phyloP scores from a whole-genome alignment of 2,797 vertebrate genomes.

The Loriculus beryllinus region DNA sequence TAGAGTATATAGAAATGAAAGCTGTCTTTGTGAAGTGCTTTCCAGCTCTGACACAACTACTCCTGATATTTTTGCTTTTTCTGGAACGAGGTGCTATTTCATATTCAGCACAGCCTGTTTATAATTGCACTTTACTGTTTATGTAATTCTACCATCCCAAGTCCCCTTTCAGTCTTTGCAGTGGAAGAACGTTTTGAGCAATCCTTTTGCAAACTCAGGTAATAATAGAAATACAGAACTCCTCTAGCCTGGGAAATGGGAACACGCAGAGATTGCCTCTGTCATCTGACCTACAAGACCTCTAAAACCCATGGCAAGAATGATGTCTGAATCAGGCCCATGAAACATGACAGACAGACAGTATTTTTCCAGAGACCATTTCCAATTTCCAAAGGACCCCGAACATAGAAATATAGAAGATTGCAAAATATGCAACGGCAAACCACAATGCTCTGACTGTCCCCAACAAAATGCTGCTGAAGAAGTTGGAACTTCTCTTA shows the following conservation, averaged over 20 bases:
- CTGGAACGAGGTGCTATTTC: conserved; percentile 6
- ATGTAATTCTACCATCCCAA: neutral
- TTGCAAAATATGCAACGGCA: neutral
- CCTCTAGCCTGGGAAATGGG: neutral
- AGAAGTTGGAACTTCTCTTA: neutral
- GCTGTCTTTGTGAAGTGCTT: conserved; percentile 48
- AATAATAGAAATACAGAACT: neutral
- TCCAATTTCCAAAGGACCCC: neutral
- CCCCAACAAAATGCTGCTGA: neutral
- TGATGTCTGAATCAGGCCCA: neutral
- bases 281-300: neutral
- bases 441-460: neutral
- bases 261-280: neutral
- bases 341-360: neutral
- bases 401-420: neutral
- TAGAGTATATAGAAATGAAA: conserved; percentile 51
- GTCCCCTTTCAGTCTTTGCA: neutral
- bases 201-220: neutral
- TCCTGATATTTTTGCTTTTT: conserved; percentile 37
- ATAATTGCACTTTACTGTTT: conserved; percentile 4
- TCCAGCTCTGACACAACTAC: conserved; percentile 29
- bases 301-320: neutral
- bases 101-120: conserved; percentile 9
- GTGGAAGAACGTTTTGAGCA: neutral
- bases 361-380: neutral